A percentile compares a stretch with the other conserved stretches of the same genome.
Conservation (phyloP, 2,888 invertebrate species). For the Diarsia brunnea region DNA sequence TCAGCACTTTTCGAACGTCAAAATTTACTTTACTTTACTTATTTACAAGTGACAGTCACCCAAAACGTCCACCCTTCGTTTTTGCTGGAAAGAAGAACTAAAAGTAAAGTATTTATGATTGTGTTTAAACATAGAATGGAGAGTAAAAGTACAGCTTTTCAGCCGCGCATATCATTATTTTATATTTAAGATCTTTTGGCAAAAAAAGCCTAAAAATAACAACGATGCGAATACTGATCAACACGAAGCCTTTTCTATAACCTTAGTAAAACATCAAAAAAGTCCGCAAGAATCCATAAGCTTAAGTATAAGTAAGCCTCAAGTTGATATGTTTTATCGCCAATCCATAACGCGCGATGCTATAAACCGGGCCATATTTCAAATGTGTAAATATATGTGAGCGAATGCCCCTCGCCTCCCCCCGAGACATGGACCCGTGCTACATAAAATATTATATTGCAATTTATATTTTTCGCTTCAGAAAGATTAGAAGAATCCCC, state of each 20-base stretch:
- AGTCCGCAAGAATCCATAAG: conserved; percentile 28
- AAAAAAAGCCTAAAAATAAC: not conserved
- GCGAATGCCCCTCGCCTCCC: conserved; percentile 63
- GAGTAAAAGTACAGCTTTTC: not conserved
- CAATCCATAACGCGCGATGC: conserved; percentile 86
- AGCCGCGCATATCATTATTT: not conserved
- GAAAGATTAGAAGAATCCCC: conserved; percentile 73
- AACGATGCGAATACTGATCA: not conserved
- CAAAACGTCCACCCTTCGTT: no score
- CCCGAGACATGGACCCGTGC: conserved; percentile 68
- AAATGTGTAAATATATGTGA: conserved; percentile 87
- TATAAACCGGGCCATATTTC: conserved; percentile 85
- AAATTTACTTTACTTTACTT: no score
- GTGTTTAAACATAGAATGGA: not conserved
- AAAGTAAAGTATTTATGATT: no score
- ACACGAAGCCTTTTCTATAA: not conserved
- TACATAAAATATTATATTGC: conserved; percentile 84
- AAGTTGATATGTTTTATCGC: conserved; percentile 80
- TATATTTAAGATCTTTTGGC: not conserved
- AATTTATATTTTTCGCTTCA: conserved; percentile 76
- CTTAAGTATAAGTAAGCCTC: conserved; percentile 59
- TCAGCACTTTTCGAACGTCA: no score
- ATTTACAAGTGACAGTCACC: no score
- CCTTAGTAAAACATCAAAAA: conserved; percentile 22
- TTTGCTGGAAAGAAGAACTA: no score